Percentiles rank a stretch among this genome's conserved stretches.
Evolutionary conservation across 2,797 vertebrate species (phyloP).

Genomic region (Melopsittacus undulatus): DNA sequence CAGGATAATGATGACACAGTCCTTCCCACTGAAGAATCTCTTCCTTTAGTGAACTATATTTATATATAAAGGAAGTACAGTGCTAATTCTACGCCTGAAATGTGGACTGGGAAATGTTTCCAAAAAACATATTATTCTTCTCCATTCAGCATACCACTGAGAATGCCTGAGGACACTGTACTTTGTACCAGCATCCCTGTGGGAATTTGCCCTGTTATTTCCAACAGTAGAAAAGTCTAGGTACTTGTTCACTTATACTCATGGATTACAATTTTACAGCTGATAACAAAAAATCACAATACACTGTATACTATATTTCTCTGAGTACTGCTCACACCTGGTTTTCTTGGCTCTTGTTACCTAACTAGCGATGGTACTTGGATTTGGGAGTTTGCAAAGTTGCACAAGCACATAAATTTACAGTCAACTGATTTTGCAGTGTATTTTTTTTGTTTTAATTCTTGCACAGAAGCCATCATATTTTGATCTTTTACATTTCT

Average conservation of each 20-base stretch:
- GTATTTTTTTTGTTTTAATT: neutral
- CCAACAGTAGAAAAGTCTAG: neutral
- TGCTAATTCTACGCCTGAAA: neutral
- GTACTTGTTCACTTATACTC: neutral
- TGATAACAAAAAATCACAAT: neutral
- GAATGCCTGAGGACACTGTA: neutral
- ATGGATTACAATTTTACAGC: neutral
- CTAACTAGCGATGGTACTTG: neutral
- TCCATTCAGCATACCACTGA: neutral
- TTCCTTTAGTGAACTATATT: conserved; percentile 3
- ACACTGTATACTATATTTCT: neutral
- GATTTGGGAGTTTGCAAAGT: neutral
- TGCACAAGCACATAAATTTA: neutral
- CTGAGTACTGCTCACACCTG: neutral
- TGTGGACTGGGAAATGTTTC: conserved; percentile 5
- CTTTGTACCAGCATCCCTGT: neutral
- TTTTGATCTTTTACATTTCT: neutral
- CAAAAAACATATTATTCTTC: conserved; percentile 29
- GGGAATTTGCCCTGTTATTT: neutral
- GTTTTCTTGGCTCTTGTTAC: neutral
- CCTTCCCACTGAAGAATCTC: neutral
- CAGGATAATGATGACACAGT: neutral
- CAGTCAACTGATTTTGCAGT: neutral
- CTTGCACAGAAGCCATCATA: neutral
- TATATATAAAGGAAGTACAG: conserved; percentile 17